These are phyloP conservation scores for Sebastes hopkinsi DNA, from an alignment of 2,797 vertebrate species.

Conservation along the genomic window DNA sequence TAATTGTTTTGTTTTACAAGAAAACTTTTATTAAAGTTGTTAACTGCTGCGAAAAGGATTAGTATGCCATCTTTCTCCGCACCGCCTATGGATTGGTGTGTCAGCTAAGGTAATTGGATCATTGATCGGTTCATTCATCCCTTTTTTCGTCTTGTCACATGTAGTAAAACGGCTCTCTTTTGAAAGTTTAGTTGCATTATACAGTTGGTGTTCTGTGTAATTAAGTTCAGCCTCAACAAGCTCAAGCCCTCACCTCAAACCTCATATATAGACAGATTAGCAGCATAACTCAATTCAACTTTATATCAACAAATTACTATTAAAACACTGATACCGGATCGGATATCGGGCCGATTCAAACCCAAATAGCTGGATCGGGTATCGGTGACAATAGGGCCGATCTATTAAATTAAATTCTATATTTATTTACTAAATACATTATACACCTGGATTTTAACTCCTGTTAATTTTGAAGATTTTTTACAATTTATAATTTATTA, in stretches of 20 bases:
- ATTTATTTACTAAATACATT: too few species aligned
- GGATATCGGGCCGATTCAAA: too few species aligned
- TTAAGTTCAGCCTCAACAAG: constrained; percentile 21
- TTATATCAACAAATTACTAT: neutral
- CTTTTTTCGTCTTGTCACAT: constrained; percentile 58
- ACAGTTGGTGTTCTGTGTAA: constrained; percentile 38
- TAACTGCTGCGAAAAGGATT: constrained; percentile 54
- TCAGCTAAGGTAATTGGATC: constrained; percentile 72
- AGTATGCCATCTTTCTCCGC: constrained; percentile 56
- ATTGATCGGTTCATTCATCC: constrained; percentile 68
- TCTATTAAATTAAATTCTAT: too few species aligned
- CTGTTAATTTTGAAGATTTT: too few species aligned
- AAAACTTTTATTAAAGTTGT: constrained; percentile 61
- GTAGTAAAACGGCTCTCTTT: constrained; percentile 37
- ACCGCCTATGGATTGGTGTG: constrained; percentile 65
- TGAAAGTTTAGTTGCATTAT: constrained; percentile 22
- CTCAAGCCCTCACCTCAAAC: neutral
- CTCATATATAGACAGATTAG: neutral
- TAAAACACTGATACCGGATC: neutral
- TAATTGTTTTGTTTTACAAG: constrained; percentile 61
- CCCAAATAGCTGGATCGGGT: too few species aligned
- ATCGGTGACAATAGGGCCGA: too few species aligned
- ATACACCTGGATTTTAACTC: too few species aligned
- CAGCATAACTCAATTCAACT: neutral
- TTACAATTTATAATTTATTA: too few species aligned